These are phyloP conservation scores for Anabas testudineus DNA, from an alignment of 2,797 vertebrate species.

Conservation along the genomic window DNA sequence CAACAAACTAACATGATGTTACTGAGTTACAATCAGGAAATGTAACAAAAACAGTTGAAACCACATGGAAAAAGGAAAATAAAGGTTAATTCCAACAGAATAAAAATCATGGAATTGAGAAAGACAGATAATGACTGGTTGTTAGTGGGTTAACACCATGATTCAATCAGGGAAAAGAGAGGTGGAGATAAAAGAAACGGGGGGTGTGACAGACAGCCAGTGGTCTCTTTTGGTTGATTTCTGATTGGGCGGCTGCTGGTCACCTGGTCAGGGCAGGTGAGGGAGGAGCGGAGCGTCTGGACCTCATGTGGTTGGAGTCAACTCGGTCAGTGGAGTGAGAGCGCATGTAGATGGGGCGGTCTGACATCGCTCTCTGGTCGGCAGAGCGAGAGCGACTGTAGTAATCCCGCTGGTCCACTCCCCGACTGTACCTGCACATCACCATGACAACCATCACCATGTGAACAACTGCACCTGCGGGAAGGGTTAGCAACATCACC, in stretches of 20 bases:
- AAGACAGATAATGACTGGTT: not conserved
- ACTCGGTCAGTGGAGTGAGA: constrained; percentile 93
- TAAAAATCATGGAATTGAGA: not conserved
- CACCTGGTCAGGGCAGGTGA: constrained; percentile 97
- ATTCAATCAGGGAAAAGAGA: constrained; percentile 5
- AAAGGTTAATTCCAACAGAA: not conserved
- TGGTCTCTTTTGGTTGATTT: not conserved
- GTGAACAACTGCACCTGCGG: constrained; percentile 84
- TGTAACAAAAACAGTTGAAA: not conserved
- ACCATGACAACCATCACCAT: constrained; percentile 70
- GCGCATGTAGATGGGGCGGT: constrained; percentile 87
- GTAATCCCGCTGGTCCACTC: constrained; percentile 92
- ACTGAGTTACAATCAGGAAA: constrained; percentile 12
- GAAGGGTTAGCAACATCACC: constrained; percentile 81
- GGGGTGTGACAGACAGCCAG: not conserved
- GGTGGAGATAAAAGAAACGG: not conserved
- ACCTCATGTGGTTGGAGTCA: constrained; percentile 92
- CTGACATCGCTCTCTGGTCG: constrained; percentile 90
- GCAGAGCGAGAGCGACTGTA: constrained; percentile 93
- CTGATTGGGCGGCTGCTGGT: constrained; percentile 76
- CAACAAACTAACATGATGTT: too few species aligned
- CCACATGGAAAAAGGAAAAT: not conserved
- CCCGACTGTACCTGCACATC: constrained; percentile 93
- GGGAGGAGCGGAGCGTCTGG: constrained; percentile 95
- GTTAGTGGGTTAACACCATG: not conserved